Evolutionary conservation across 1,140 invertebrate species (phyloP), one percentile per base, ranked within the genome.

Genomic region (Calephelis virginiensis): DNA sequence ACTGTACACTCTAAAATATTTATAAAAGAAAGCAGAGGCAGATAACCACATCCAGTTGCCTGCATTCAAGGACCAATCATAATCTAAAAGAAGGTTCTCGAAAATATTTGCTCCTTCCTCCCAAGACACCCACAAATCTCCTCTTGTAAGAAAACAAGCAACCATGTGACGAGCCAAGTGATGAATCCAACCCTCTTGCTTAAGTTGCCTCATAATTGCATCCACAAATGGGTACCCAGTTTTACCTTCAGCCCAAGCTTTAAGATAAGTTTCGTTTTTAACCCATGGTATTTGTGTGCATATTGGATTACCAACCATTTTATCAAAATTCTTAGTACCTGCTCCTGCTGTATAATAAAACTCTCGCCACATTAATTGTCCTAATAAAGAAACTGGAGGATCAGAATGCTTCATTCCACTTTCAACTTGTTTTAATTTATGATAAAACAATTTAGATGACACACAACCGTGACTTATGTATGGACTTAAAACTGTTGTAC

Each of bases 11-110:
- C 95, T 92, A 76, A 94, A 95, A 78, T 94, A 95, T 85, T 95
- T 95, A 82, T 95, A 94, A 78, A 95, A 96, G 81, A 96, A 96
- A 40, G 95, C 94, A 66, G 94, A 95, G 7, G 95, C 94, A 5
- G 94, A 95, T 0, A 96, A 86, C 95, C 95, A 96, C 93, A 96
- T 94, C 95, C 95, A 96, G 74, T 95, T 95, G n/a, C 95, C 95
- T 67, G 95, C 95, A 92, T 96, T 96, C 2, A 96, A 86, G 46
- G 94, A 94, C 94, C 95, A 96, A 79, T 96, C 95, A 74, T 95
- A 94, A 90, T 96, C 95, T 11, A 96, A 85, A 13, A 96, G 79
- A 43, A 94, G 89, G 75, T 95, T 94, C 81, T 95, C 95, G 91
- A 96, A 96, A 38, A 94, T 92, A 66, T 92, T 92, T 67, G 93